Evolutionary conservation across 2,888 invertebrate species (phyloP), one percentile per base, ranked within the genome.

Genomic region (Camptogramma bilineatum): DNA sequence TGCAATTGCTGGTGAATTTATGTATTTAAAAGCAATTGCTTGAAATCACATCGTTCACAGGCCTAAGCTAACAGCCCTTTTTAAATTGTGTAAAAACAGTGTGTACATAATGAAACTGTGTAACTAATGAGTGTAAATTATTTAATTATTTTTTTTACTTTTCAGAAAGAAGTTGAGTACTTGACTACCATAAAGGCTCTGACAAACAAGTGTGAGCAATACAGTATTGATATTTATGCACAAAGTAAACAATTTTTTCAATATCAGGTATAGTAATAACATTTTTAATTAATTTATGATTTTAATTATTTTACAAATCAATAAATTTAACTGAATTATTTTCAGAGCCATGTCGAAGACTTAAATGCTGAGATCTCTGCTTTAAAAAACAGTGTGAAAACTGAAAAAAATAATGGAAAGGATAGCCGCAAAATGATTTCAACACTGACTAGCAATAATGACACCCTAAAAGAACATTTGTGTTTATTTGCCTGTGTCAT

Each of bases 401-500:
- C 9, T 17, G 53, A 60, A 53, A 56, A 34, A 42, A 19, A 16
- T n/a, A 52, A 16, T 44, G 52, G 46, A 21, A 58, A 19, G 50
- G 63, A 53, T 56, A 24, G 62, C 0, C 52, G 56, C 10, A 63
- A 64, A 64, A 57, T 61, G 39, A 61, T 64, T 8, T 31, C 56
- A 54, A 46, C 54, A 2, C 16, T 61, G 39, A 53, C 51, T 13
- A 57, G 51, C 18, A 56, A 54, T n/a, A 57, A 57, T 24, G 9
- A 66, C 28, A 46, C 46, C 3, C 47, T 61, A 10, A 16, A 51
- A 19, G 31, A 64, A 0, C 56, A 60, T 51, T 16, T 64, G 19
- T 54, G 54, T 17, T 51, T 64, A 34, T 61, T 61, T 18, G 60
- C 47, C 17, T 53, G 61, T 54, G 16, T 64, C 9, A 50, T 67